These are phyloP conservation scores for Falco peregrinus DNA, from an alignment of 2,797 vertebrate species.

Conservation along the genomic window DNA sequence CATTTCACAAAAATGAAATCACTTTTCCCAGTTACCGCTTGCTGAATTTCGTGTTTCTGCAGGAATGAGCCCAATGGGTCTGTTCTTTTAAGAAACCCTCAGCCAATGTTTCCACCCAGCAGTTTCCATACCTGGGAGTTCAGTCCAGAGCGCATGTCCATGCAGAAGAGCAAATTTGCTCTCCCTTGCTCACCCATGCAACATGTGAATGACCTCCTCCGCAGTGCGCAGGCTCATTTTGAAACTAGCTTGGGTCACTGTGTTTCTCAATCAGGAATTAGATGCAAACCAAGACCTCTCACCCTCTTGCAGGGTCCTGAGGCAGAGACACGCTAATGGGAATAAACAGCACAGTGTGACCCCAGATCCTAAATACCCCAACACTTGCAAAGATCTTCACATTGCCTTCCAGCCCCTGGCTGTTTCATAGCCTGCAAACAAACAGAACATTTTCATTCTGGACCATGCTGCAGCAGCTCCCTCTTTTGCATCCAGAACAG, in stretches of 20 bases:
- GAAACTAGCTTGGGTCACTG: background rate
- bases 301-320: background rate
- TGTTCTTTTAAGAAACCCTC: background rate
- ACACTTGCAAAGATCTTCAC: background rate
- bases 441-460: background rate
- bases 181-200: background rate
- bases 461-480: background rate
- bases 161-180: background rate
- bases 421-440: background rate
- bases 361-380: background rate
- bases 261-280: background rate
- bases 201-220: background rate
- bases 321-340: background rate
- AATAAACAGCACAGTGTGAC: background rate
- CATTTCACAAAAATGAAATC: background rate
- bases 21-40: background rate
- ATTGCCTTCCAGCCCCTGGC: background rate
- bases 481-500: background rate
- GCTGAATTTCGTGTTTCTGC: background rate
- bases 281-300: background rate
- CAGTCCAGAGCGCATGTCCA: background rate
- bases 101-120: background rate
- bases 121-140: background rate
- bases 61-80: background rate
- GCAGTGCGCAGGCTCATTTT: background rate